Base-by-base conservation (phyloP, 1,140 invertebrate genomes). In the Meloidogyne hapla region DNA sequence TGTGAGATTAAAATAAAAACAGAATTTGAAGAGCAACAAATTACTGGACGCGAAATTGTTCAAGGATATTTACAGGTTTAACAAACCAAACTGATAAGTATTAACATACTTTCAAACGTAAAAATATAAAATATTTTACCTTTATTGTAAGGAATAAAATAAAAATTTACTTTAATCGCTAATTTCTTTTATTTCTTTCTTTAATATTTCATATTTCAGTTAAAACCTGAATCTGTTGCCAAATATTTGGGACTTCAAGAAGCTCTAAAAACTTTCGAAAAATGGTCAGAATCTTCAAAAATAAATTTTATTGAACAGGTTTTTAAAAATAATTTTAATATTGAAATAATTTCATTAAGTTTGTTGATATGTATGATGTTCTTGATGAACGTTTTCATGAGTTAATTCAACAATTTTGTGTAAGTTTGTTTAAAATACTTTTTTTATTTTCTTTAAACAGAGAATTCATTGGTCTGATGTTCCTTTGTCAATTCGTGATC, bases 391-490 rank as follows among this genome's bases (percentile, higher is more conserved):
- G 48, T n/a, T 67, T 67, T 42, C 65, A 33, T 6, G 68, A 69
- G 4, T n/a, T 69, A 18, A 33, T 69, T 13, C 68, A 28, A 26
- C 45, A 69, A 45, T 69, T 69, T 56, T 42, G 68, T n/a, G 68
- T 69, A 61, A 45, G 13, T 69, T 69, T 69, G 18, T 40, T 15
- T 5, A 9, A 42, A 40, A 8, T 21, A 4, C n/a, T 5, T 15
- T n/a, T 69, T 69, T 15, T 42, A 13, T 23, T 26, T 38, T 23
- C 10, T 28, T 65, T 26, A 0, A 0, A 33, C 23, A 73, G 70
- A 73, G 28, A 63, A 73, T 73, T 63, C 70, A 64, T 28, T 77
- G 76, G 76, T 23, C n/a, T 33, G 61, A 33, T 26, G 66, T 77
- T 13, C 76, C 76, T 10, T n/a, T 18, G 18, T 65, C 61, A 15